phyloP scores from a whole-genome alignment of 2,797 vertebrate species.

The Macropodus opercularis region DNA sequence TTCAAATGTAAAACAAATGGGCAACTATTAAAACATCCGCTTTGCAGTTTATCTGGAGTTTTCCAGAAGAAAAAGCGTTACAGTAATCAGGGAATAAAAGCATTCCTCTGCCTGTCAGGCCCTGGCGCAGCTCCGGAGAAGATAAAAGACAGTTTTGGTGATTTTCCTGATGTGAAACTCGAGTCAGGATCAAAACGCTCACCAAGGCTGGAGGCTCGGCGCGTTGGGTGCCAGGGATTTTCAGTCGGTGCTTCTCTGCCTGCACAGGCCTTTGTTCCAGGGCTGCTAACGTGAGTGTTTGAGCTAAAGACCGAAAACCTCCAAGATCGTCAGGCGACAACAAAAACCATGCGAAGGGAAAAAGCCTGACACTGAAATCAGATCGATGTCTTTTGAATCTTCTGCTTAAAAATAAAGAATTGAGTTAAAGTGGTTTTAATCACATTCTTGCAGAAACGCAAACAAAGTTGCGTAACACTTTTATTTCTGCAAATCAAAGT shows the following conservation, averaged over 20 bases:
- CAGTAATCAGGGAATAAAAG: slow-evolving; percentile 55
- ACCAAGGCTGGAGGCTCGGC: slow-evolving; percentile 47
- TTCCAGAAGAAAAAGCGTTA: slow-evolving; percentile 32
- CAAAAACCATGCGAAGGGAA: slow-evolving; percentile 1
- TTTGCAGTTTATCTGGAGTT: slow-evolving; percentile 9
- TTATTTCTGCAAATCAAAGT: slow-evolving; percentile 6
- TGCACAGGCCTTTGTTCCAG: slow-evolving; percentile 22
- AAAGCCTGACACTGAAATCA: background rate
- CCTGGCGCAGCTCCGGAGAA: slow-evolving; percentile 43
- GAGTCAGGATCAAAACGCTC: slow-evolving; percentile 60
- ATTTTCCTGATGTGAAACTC: slow-evolving; percentile 65
- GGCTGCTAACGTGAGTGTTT: slow-evolving; percentile 18
- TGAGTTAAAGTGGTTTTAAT: too few relatives aligned
- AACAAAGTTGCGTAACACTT: background rate
- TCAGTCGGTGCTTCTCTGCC: slow-evolving; percentile 25
- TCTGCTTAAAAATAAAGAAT: too few relatives aligned
- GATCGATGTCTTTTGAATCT: background rate
- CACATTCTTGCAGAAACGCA: background rate
- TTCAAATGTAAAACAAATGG: slow-evolving; percentile 14
- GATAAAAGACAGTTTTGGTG: slow-evolving; percentile 61
- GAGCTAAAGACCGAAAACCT: slow-evolving; percentile 24
- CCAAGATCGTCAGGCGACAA: slow-evolving; percentile 7
- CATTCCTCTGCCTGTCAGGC: slow-evolving; percentile 42
- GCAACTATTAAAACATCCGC: slow-evolving; percentile 28
- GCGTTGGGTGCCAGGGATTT: slow-evolving; percentile 48